Base-by-base conservation (phyloP, 2,113 vertebrate species). In the Pedetes capensis region DNA sequence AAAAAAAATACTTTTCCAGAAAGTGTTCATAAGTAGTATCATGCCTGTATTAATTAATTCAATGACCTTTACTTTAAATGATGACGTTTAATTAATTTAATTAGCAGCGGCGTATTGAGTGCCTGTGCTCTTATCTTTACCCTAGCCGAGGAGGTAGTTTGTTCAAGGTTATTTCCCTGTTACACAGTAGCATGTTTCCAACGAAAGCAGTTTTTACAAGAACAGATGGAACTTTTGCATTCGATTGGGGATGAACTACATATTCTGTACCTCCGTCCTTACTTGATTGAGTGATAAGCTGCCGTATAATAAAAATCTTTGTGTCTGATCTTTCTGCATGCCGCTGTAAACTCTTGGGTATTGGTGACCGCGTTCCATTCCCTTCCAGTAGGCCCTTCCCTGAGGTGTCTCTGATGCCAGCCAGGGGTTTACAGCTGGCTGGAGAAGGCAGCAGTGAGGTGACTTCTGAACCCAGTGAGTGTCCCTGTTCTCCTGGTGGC, bases 11-110 rank as follows among this genome's bases (percentile, higher is more conserved):
- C 10, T 34, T 23, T 8, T 61, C 25, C 22, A 84, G 71, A 55
- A 80, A 49, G 1, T 5, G 51, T 64, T 84, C 53, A 18, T 76
- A 59, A 55, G 32, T 80, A 75, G 47, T 78, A 37, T 8, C 25
- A 91, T 71, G 37, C 83, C 75, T 95, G 94, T 61, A 37, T 89
- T 63, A 75, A 72, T 95, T 64, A 84, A 75, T 49, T 59, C 83
- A 42, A 1, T 75, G 92, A 93, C 34, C 64, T 94, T 96, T 79
- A 44, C 51, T 79, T 89, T 63, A 64, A 76, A 86, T 42, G 78
- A 39, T 29, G 22, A 90, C 13, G 53, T 93, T 69, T 78, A 89
- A 69, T 91, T 91, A 86, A 95, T 63, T 72, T 79, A 87, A 81
- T 68, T 86, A 76, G 69, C 59, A 78, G 57, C n/a, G 57, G 53